phyloP scores from a whole-genome alignment of 1,140 invertebrate genomes.

The Eumaeus atala region DNA sequence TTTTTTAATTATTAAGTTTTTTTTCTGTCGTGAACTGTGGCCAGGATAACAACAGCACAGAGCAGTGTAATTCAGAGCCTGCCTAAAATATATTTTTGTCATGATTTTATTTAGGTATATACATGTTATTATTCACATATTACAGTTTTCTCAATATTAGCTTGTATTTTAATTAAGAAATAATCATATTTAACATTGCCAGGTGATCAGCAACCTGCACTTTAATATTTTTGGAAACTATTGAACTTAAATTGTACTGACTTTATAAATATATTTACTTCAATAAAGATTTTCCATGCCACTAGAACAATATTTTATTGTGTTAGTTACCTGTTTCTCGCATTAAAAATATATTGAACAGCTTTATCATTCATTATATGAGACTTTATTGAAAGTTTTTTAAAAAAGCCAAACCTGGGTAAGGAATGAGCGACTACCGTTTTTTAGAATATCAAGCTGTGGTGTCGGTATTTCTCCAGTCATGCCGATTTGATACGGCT shows the following conservation, averaged over 20 bases:
- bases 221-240: constrained; percentile 77
- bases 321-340: constrained; percentile 13
- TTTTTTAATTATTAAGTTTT: constrained; percentile 64
- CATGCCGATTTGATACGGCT: no score
- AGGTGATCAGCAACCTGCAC: constrained; percentile 76
- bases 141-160: constrained; percentile 76
- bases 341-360: no score
- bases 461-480: no score
- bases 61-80: constrained; percentile 71
- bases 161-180: constrained; percentile 77
- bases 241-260: constrained; percentile 77
- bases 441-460: no score
- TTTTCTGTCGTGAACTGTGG: constrained; percentile 60
- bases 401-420: no score
- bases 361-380: no score
- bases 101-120: constrained; percentile 75
- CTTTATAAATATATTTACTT: constrained; percentile 77
- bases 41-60: constrained; percentile 70
- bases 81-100: constrained; percentile 75
- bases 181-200: constrained; percentile 77
- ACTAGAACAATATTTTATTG: constrained; percentile 49
- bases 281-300: constrained; percentile 76
- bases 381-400: no score
- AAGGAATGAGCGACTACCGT: no score
- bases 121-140: constrained; percentile 74